Base-by-base conservation (phyloP, 1,140 invertebrate species). In the Cydia splendana region DNA sequence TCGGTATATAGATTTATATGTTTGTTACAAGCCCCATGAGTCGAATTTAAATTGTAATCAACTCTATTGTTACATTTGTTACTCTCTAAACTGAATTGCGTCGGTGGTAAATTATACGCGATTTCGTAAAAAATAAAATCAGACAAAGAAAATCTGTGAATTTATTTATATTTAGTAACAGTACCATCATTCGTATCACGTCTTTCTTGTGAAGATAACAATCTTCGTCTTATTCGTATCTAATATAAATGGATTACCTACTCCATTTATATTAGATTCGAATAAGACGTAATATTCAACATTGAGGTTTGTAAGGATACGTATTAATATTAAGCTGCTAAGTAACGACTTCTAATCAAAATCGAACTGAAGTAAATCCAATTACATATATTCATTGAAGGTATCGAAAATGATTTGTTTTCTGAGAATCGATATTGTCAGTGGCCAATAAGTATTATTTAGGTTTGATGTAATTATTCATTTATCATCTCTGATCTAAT, bases 41-140 rank as follows among this genome's bases (percentile, higher is more conserved):
- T 13, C 10, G n/a, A 57, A 62, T 62, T 62, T 62, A 12, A 62
- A 62, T 62, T 18, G 53, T 57, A 57, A 57, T 57, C n/a, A 18
- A 57, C 15, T 18, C n/a, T 18, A 57, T 57, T 57, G 53, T 57
- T 13, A 57, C 57, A 48, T 48, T 48, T 48, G 38, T 42, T 42
- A 42, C 4, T 48, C 45, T 24, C 20, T n/a, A 62, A 12, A 24
- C n/a, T 62, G 7, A 62, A 62, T 24, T 62, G 18, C 18, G 57
- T 6, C 18, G 9, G 10, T 62, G 57, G 18, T 18, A 24, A 24
- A 62, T 57, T 57, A 57, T 18, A 18, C 53, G n/a, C n/a, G n/a
- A 18, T 18, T 18, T n/a, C 51, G 53, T 57, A 57, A 57, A 18
- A 57, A 57, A 57, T 57, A 57, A 18, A 57, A 57, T 18, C 53